Conservation (phyloP, 2,113 vertebrate genomes). For the Rynchops niger region DNA sequence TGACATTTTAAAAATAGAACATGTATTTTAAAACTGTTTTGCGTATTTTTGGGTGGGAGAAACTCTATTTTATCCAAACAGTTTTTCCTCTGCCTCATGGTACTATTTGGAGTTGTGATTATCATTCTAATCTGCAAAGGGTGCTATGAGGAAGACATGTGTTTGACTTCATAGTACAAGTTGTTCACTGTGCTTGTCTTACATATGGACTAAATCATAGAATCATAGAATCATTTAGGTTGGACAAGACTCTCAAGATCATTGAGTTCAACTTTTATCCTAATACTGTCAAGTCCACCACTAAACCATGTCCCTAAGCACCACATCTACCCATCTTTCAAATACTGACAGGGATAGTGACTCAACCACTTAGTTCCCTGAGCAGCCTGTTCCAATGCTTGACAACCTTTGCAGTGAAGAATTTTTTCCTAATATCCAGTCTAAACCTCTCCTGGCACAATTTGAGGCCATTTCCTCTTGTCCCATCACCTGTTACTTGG, state of each 20-base stretch:
- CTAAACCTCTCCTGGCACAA: background rate
- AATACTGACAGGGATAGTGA: too few species aligned
- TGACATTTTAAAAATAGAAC: background rate
- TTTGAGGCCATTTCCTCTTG: too few species aligned
- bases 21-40: background rate
- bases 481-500: too few species aligned
- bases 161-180: background rate
- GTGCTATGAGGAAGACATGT: background rate
- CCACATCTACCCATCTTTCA: too few species aligned
- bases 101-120: background rate
- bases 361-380: background rate
- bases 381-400: background rate
- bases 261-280: background rate
- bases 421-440: background rate
- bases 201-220: background rate
- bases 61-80: background rate
- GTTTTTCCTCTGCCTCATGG: background rate
- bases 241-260: background rate
- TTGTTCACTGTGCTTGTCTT: background rate
- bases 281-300: background rate
- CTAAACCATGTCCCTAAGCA: background rate
- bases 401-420: background rate
- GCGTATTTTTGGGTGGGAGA: accelerated
- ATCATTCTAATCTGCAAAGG: background rate
- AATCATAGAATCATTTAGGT: background rate